Percentiles rank a stretch among this genome's conserved stretches.
Conservation (phyloP, 2,888 invertebrate genomes). For the Halictus ligatus region DNA sequence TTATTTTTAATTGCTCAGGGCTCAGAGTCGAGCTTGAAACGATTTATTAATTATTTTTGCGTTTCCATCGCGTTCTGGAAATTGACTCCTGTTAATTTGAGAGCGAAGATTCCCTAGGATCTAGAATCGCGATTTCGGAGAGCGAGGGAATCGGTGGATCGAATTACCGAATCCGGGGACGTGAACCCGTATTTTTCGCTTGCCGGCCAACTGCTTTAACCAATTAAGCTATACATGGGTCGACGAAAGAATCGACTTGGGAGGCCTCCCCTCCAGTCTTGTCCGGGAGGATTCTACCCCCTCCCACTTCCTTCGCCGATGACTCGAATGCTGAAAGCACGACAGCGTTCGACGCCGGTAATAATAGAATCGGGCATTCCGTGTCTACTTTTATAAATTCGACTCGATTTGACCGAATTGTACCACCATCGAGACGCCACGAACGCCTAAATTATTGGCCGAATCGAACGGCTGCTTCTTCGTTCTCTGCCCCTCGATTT, state of each 20-base stretch:
- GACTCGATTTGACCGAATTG: background rate
- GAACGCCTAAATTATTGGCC: background rate
- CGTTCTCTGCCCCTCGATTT: background rate
- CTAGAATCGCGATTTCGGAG: background rate
- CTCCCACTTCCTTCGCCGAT: background rate
- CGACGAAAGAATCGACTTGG: constrained; percentile 27
- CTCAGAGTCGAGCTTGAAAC: background rate
- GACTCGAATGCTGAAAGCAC: background rate
- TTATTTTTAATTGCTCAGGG: background rate
- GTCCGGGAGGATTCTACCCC: constrained; percentile 3
- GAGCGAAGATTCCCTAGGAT: background rate
- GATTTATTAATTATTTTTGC: background rate
- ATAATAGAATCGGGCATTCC: background rate
- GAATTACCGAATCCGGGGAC: constrained; percentile 17
- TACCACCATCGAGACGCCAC: background rate
- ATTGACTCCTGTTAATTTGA: no score
- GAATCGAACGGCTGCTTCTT: background rate
- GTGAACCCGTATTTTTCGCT: constrained; percentile 23
- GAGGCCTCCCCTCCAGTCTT: constrained; percentile 36
- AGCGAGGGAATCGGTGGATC: constrained; percentile 1
- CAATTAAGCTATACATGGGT: constrained; percentile 24
- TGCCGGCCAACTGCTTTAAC: constrained; percentile 13
- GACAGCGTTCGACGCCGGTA: background rate
- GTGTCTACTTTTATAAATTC: constrained; percentile 2
- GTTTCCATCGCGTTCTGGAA: background rate